Evolutionary conservation across 2,113 vertebrate genomes (phyloP), one percentile per base, ranked within the genome.

Genomic region (Haemorhous mexicanus): DNA sequence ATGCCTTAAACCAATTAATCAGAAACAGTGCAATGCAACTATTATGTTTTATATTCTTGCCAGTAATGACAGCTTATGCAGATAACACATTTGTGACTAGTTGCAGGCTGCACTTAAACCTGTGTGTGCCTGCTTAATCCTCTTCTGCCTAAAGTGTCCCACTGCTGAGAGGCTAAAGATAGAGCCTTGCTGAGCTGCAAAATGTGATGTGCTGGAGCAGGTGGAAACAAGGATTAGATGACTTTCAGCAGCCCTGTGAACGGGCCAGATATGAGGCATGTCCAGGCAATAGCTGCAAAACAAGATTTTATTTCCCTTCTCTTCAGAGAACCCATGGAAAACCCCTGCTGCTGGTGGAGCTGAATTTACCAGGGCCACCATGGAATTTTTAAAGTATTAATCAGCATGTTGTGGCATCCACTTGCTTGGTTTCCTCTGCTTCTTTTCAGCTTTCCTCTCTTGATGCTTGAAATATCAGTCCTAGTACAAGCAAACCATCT

Each of bases 1-100:
- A n/a, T 87, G 56, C 64, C 41, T 91, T 96, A 95, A 97, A 89
- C 35, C 52, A 90, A 66, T 88, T 90, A 91, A 92, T 91, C 58
- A 90, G 75, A 69, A 84, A 67, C 17, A 87, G 22, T 43, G 43
- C 43, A 88, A 95, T 61, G 44, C 8, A 83, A 55, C 56, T 87
- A 79, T 55, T 27, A 17, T 14, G 7, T 93, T 96, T 88, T 66
- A 91, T 73, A 47, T 50, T 81, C 83, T 56, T 80, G 67, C 74
- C 67, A 53, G 49, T 75, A 87, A 33, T 12, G 11, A 89, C 56
- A 95, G 44, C 19, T 68, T 46, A 79, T 55, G 35, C 21, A 95
- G 61, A 82, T 76, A 73, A 55, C 20, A 62, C 30, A 43, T 81
- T 86, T 87, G 73, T 73, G 62, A 33, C 23, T 83, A 58, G 62